A percentile compares a stretch with the other conserved stretches of the same genome.
These are phyloP conservation scores for Agrenia bidenticulata DNA, from an alignment of 2,888 invertebrate genomes.

Conservation along the genomic window DNA sequence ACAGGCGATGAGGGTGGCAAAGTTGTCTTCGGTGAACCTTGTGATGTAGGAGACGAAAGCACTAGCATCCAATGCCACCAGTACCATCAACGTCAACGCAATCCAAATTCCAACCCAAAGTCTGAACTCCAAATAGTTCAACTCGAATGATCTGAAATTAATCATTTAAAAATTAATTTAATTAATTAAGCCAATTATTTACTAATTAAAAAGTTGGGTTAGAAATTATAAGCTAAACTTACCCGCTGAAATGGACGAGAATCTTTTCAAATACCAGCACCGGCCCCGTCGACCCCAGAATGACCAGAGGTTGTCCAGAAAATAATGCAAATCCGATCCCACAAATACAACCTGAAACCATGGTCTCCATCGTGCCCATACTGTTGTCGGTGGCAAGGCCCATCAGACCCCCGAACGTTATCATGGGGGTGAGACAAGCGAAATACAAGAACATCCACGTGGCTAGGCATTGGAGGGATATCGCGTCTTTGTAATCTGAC, in stretches of 20 bases:
- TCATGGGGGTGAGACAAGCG: conserved; percentile 60
- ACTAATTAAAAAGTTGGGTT: no score
- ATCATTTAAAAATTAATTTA: conserved; percentile 35
- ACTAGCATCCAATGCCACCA: conserved; percentile 54
- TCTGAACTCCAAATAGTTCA: conserved; percentile 21
- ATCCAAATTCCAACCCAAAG: conserved; percentile 55
- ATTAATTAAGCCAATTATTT: no score
- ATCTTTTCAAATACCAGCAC: conserved; percentile 60
- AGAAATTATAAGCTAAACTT: no score
- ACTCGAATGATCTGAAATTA: background rate
- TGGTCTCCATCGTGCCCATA: conserved; percentile 62
- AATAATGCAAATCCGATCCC: conserved; percentile 55
- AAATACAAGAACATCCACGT: conserved; percentile 60
- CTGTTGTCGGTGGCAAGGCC: conserved; percentile 60
- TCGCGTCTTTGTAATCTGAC: conserved; percentile 58
- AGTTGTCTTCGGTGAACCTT: conserved; percentile 55
- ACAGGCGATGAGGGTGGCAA: conserved; percentile 54
- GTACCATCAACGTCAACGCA: conserved; percentile 52
- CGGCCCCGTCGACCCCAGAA: conserved; percentile 58
- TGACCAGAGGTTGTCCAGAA: conserved; percentile 59
- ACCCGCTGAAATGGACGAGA: conserved; percentile 54
- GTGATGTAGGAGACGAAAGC: conserved; percentile 55
- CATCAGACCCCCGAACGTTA: conserved; percentile 61
- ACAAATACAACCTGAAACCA: conserved; percentile 59
- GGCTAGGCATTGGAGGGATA: conserved; percentile 59